Percentiles rank a stretch among this genome's conserved stretches.
phyloP scores from a whole-genome alignment of 2,113 vertebrate genomes.

The Catharus fuscescens region DNA sequence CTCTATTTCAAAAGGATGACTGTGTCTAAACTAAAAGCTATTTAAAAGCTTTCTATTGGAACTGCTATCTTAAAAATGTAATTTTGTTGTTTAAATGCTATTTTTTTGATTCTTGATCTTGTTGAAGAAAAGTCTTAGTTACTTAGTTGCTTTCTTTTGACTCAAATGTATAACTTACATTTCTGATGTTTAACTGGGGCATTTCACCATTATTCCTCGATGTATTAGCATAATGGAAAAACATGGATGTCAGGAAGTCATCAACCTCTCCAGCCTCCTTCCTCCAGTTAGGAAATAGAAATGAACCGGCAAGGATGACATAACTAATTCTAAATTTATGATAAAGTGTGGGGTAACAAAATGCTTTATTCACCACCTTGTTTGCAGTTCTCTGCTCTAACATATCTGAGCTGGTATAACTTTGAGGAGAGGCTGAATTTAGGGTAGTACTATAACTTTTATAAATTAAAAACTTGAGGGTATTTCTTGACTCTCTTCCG shows the following conservation, averaged over 20 bases:
- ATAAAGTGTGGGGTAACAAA: background rate
- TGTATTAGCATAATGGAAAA: background rate
- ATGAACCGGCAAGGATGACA: background rate
- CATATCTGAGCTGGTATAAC: background rate
- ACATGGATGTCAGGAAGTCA: background rate
- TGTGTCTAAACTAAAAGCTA: background rate
- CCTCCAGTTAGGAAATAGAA: background rate
- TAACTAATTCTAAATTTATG: background rate
- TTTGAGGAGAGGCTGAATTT: background rate
- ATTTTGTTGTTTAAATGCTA: background rate
- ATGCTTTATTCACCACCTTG: background rate
- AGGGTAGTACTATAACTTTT: background rate
- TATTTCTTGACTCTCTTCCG: background rate
- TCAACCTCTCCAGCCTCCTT: background rate
- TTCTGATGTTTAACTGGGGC: background rate
- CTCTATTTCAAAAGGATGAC: background rate
- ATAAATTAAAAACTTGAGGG: background rate
- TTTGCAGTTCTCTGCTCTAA: background rate
- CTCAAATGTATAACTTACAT: background rate
- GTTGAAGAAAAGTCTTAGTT: background rate
- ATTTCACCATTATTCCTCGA: accelerated
- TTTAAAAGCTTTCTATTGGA: background rate
- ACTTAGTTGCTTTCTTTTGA: background rate
- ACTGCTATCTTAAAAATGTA: background rate
- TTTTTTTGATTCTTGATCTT: background rate